Conservation (phyloP, 2,888 invertebrate species). For the Brachypalpus laphriformis region DNA sequence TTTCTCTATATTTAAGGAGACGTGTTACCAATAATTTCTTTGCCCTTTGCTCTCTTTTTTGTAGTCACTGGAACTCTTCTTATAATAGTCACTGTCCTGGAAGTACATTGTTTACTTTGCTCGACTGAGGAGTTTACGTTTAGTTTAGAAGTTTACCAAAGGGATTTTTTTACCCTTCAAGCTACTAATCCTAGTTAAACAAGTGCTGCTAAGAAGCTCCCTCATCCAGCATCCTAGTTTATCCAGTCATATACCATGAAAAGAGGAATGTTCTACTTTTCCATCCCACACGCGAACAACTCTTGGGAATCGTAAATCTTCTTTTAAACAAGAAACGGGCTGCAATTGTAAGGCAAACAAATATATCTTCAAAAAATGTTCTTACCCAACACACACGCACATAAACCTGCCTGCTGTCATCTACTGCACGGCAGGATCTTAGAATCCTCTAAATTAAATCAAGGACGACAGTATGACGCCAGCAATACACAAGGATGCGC, state of each 20-base stretch:
- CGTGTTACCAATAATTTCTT: too few relatives aligned
- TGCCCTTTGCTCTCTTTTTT: too few relatives aligned
- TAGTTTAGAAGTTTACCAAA: too few relatives aligned
- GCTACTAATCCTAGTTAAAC: neutral
- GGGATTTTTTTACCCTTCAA: too few relatives aligned
- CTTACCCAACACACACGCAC: neutral
- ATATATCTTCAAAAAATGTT: constrained; percentile 11
- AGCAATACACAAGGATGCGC: constrained; percentile 26
- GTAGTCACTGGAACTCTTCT: too few relatives aligned
- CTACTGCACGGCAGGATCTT: constrained; percentile 41
- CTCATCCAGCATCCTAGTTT: neutral
- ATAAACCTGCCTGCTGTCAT: neutral
- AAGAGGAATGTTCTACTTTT: neutral
- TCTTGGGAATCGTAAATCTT: constrained; percentile 21
- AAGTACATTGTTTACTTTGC: too few relatives aligned
- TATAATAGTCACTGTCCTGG: too few relatives aligned
- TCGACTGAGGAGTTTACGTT: too few relatives aligned
- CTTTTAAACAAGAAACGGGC: constrained; percentile 4
- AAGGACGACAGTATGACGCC: constrained; percentile 65
- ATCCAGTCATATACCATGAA: neutral
- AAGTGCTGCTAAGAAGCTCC: neutral
- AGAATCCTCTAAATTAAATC: constrained; percentile 70
- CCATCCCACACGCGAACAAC: neutral
- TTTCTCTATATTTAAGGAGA: too few relatives aligned
- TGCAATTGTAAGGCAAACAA: constrained; percentile 12